A percentile compares a stretch with the other conserved stretches of the same genome.
These are phyloP conservation scores for Aphodius granarius DNA, from an alignment of 2,888 invertebrate species.

Conservation along the genomic window DNA sequence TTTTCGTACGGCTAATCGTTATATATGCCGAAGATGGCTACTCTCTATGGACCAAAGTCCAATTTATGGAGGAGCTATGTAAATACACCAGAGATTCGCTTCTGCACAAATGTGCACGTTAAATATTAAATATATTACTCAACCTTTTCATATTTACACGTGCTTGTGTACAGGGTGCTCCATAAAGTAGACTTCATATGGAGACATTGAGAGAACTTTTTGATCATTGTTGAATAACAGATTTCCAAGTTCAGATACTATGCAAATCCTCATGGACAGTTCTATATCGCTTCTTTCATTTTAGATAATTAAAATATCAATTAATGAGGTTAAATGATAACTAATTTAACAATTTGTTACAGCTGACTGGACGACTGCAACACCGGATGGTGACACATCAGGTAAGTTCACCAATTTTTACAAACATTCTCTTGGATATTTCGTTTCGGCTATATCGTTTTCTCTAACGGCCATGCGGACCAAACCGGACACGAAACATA, in stretches of 20 bases:
- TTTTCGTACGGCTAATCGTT: constrained; percentile 9
- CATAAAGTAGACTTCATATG: too few species aligned
- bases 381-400: neutral
- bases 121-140: neutral
- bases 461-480: neutral
- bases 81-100: neutral
- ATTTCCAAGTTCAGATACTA: too few species aligned
- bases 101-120: neutral
- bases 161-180: neutral
- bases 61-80: constrained; percentile 12
- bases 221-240: too few species aligned
- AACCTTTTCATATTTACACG: neutral
- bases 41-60: neutral
- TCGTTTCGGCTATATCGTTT: neutral
- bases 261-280: too few species aligned
- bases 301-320: too few species aligned
- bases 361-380: neutral
- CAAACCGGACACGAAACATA: neutral
- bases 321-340: too few species aligned
- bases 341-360: neutral
- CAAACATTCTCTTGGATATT: neutral
- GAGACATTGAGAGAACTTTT: too few species aligned
- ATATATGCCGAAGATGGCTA: constrained; percentile 1
- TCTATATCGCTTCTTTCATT: too few species aligned
- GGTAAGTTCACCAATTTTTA: neutral